Conservation (phyloP, 2,113 vertebrate species). For the Psephotus haematonotus region DNA sequence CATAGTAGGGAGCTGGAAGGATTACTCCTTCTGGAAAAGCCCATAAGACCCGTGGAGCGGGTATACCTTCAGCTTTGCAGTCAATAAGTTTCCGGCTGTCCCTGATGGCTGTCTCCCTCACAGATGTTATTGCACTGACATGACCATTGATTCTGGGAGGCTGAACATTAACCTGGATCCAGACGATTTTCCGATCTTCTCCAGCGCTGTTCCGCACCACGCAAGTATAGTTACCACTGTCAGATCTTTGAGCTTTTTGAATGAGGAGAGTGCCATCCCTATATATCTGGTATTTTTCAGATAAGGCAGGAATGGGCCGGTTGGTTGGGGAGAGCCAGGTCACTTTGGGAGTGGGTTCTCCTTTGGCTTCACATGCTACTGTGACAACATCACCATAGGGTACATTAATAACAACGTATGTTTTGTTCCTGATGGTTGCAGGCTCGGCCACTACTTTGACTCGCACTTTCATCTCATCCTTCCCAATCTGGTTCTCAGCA, state of each 20-base stretch:
- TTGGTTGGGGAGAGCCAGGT: constrained; percentile 87
- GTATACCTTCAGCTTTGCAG: constrained; percentile 83
- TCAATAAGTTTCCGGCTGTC: constrained; percentile 78
- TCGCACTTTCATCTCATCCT: constrained; percentile 89
- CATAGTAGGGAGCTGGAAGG: constrained; percentile 86
- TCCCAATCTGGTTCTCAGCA: constrained; percentile 89
- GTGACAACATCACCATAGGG: constrained; percentile 80
- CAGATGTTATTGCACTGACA: constrained; percentile 50
- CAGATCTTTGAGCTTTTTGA: constrained; percentile 84
- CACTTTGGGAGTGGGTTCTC: constrained; percentile 80
- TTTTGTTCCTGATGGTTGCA: constrained; percentile 77
- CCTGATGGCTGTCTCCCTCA: constrained; percentile 70
- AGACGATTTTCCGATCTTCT: constrained; percentile 77
- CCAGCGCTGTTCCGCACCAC: constrained; percentile 80
- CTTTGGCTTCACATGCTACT: constrained; percentile 79
- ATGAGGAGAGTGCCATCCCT: constrained; percentile 85
- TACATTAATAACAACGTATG: constrained; percentile 57
- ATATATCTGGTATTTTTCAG: constrained; percentile 83
- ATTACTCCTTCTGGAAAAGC: constrained; percentile 86
- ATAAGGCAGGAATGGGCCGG: constrained; percentile 69
- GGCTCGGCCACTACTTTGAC: constrained; percentile 79
- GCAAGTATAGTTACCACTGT: constrained; percentile 92
- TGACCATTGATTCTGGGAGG: constrained; percentile 83
- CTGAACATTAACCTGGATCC: constrained; percentile 77
- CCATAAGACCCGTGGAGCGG: constrained; percentile 83